Evolutionary conservation across 2,888 invertebrate species (phyloP).

Genomic region (Synergus gifuensis): DNA sequence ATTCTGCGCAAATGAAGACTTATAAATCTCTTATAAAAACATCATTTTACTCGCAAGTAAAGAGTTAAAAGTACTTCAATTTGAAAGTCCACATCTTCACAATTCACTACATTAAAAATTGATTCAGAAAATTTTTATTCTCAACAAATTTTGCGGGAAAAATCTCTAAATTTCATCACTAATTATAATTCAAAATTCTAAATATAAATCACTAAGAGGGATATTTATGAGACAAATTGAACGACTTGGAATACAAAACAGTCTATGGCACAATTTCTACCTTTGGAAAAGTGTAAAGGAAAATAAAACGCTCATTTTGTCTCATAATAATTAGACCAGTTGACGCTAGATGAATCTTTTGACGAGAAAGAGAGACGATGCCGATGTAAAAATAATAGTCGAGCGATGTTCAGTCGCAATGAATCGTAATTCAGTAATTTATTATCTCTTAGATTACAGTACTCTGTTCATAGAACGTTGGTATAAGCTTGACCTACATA

Average conservation of each 20-base stretch:
- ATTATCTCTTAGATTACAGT: conserved; percentile 1
- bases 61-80: not conserved
- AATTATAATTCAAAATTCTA: not conserved
- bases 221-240: not conserved
- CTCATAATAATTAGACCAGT: not conserved
- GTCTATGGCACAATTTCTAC: not conserved
- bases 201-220: not conserved
- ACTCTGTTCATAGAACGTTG: conserved; percentile 25
- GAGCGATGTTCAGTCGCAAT: conserved; percentile 1
- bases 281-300: not conserved
- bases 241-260: not conserved
- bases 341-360: not conserved
- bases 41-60: not conserved
- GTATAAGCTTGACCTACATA: conserved; percentile 50
- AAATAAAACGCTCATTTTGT: not conserved
- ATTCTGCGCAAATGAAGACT: not conserved
- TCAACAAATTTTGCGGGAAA: too few species aligned
- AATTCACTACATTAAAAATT: not conserved
- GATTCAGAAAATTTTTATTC: not conserved
- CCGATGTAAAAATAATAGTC: not conserved
- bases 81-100: not conserved
- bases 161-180: too few species aligned
- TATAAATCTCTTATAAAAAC: not conserved
- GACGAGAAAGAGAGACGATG: not conserved
- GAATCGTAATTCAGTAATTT: conserved; percentile 4